A percentile compares a stretch with the other conserved stretches of the same genome.
These are phyloP conservation scores for Calonectris borealis DNA, from an alignment of 2,113 vertebrate species.

Conservation along the genomic window DNA sequence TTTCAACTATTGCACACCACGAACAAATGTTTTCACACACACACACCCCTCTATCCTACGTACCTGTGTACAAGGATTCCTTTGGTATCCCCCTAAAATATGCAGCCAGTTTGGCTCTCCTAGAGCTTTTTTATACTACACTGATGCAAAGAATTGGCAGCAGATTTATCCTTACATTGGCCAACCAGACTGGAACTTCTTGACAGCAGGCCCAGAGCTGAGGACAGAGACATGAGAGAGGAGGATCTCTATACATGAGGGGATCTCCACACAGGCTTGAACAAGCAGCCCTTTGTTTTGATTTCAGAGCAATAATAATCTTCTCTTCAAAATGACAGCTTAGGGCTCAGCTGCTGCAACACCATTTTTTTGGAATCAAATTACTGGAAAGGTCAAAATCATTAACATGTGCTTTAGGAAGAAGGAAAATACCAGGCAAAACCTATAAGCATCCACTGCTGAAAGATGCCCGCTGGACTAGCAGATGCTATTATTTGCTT, in stretches of 20 bases:
- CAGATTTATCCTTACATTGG: neutral
- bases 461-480: neutral
- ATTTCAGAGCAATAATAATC: neutral
- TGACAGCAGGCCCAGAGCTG: neutral
- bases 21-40: neutral
- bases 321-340: conserved; percentile 35
- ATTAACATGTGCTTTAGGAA: conserved; percentile 42
- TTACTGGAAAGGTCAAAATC: conserved; percentile 72
- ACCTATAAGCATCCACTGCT: neutral
- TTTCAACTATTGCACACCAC: neutral
- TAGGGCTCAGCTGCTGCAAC: conserved; percentile 15
- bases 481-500: conserved; percentile 37
- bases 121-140: neutral
- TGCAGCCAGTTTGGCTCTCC: neutral
- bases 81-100: neutral
- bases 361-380: conserved; percentile 58
- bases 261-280: neutral
- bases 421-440: conserved; percentile 53
- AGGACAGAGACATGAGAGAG: neutral
- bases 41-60: neutral
- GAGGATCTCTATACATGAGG: neutral
- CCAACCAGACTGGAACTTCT: neutral
- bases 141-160: neutral
- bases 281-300: conserved; percentile 10
- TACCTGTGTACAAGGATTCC: neutral